A percentile compares a stretch with the other conserved stretches of the same genome.
Evolutionary conservation across 2,113 vertebrate genomes (phyloP).

Genomic region (pig (Sus scrofa)): DNA sequence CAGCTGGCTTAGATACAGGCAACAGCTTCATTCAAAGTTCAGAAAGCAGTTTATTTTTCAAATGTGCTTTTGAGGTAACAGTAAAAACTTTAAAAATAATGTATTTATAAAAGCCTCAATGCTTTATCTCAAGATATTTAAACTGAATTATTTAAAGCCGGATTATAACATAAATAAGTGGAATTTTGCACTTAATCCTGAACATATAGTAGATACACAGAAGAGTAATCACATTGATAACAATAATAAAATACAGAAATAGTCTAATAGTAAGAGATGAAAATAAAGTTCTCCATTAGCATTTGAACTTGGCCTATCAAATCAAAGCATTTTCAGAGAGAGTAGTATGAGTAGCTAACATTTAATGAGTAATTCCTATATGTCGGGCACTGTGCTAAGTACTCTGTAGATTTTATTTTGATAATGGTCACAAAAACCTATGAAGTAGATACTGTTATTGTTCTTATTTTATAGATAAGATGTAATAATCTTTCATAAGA

Average conservation of each 20-base stretch:
- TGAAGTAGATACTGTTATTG: neutral
- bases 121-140: slow-evolving; percentile 14
- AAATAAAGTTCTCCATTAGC: slow-evolving; percentile 54
- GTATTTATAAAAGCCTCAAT: neutral
- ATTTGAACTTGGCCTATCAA: slow-evolving; percentile 20
- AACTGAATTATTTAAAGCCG: slow-evolving; percentile 53
- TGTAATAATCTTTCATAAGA: neutral
- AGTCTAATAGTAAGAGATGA: neutral
- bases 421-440: slow-evolving; percentile 10
- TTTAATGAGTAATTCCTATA: neutral
- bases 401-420: neutral
- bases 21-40: slow-evolving; percentile 5
- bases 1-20: neutral
- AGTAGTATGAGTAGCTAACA: neutral
- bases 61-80: slow-evolving; percentile 28
- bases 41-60: slow-evolving; percentile 47
- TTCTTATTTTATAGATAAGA: neutral
- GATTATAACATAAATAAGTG: slow-evolving; percentile 20
- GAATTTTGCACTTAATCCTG: slow-evolving; percentile 36
- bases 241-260: neutral
- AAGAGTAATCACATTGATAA: slow-evolving; percentile 1
- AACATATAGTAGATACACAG: slow-evolving; percentile 54
- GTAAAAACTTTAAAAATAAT: neutral
- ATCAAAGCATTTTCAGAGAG: slow-evolving; percentile 46
- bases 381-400: neutral